Evolutionary conservation across 2,888 invertebrate genomes (phyloP), one percentile per base, ranked within the genome.

Genomic region (Uloborus plumipes): DNA sequence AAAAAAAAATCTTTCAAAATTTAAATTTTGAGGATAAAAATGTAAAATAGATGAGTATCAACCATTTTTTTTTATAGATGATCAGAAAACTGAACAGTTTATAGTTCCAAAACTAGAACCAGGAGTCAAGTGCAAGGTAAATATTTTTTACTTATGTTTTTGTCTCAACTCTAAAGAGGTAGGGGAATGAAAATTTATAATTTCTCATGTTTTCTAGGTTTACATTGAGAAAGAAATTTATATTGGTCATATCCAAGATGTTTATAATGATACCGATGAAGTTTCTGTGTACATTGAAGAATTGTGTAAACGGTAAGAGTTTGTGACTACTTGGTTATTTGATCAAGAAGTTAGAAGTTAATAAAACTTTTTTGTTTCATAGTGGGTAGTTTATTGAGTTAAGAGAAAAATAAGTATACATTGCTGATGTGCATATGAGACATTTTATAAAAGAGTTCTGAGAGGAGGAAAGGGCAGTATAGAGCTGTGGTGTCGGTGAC

Each of bases 51-150:
- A 31, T 26, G 47, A 49, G 1, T 2, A 39, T 39, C 39, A 39
- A 39, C 3, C 39, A 39, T 53, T 31, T 26, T 49, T n/a, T 49
- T 62, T 72, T 47, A 15, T 59, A 84, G 84, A 84, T 70, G 81
- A 84, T 13, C 72, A 81, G 53, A 76, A 79, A 51, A 77, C 49
- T 73, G 84, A 84, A 49, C 84, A 84, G 58, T 74, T 84, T 49
- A 53, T 84, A 16, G 65, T 77, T 53, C 84, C 84, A 53, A 77
- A 84, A 39, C 31, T 84, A 20, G 80, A 81, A 53, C 76, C 80
- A 39, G 84, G 84, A 1, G 84, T 84, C 7, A 84, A 84, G 55
- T 84, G 84, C 61, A 67, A 81, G 64, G 84, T 84, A 53, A 26
- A 53, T 31, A 13, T 49, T 69, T 62, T 64, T n/a, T 31, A 26